These are phyloP conservation scores for Dugesia japonica DNA, from an alignment of 2,888 invertebrate genomes.

Conservation along the genomic window DNA sequence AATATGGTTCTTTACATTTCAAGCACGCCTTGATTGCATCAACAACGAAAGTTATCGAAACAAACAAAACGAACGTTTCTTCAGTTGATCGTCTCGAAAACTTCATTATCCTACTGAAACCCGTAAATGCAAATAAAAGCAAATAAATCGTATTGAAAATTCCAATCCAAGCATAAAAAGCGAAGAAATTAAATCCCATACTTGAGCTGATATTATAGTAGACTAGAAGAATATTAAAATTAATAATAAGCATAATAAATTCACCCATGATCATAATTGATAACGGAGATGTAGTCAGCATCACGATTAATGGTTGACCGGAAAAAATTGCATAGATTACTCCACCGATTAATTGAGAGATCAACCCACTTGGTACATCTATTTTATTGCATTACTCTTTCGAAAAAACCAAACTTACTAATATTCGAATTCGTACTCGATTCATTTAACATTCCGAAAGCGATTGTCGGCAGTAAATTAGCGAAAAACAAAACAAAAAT, in stretches of 20 bases:
- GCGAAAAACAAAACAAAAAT: constrained; percentile 54
- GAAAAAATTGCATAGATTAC: constrained; percentile 52
- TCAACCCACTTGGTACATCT: constrained; percentile 52
- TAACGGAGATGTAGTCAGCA: constrained; percentile 54
- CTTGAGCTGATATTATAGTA: background rate
- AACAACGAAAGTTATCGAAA: constrained; percentile 54
- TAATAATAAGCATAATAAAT: constrained; percentile 23
- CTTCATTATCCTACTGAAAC: background rate
- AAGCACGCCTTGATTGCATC: constrained; percentile 52
- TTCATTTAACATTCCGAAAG: constrained; percentile 53
- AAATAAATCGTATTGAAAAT: background rate
- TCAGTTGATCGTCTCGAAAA: constrained; percentile 49
- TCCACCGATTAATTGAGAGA: constrained; percentile 53
- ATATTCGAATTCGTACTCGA: constrained; percentile 52
- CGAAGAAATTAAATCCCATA: background rate
- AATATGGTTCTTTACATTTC: constrained; percentile 47
- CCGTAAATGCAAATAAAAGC: background rate
- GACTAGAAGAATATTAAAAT: background rate
- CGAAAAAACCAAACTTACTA: constrained; percentile 44
- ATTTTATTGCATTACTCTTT: constrained; percentile 30
- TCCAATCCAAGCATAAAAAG: background rate
- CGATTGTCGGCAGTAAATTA: constrained; percentile 53
- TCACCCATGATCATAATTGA: constrained; percentile 54
- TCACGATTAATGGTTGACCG: constrained; percentile 53
- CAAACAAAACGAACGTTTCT: constrained; percentile 55